Evolutionary conservation across 35 echinoderm and acorn worm species (phyloP).

Genomic region (Apostichopus californicus): DNA sequence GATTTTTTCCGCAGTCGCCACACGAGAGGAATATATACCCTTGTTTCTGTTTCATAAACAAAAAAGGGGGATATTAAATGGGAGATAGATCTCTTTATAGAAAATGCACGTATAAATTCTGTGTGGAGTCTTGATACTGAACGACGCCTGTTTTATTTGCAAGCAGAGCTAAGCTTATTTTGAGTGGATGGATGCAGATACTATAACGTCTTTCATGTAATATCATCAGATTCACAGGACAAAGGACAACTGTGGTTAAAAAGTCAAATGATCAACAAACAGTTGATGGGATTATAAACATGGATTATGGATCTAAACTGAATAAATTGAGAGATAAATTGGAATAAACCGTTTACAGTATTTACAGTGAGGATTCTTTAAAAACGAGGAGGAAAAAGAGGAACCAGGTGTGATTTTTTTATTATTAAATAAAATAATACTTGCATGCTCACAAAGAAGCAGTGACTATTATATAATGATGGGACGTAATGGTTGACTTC

Average conservation of each 20-base stretch:
- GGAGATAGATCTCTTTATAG: neutral
- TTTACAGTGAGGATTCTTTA: neutral
- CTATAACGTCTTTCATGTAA: neutral
- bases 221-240: neutral
- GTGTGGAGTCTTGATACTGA: neutral
- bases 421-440: neutral
- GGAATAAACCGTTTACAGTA: neutral
- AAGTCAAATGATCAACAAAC: neutral
- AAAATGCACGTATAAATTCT: neutral
- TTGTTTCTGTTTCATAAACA: neutral
- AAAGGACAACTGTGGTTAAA: neutral
- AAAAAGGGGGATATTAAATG: neutral
- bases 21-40: too few relatives aligned
- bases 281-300: neutral
- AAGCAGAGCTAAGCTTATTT: neutral
- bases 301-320: conserved; percentile 4
- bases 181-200: neutral
- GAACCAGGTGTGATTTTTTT: neutral
- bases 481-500: conserved; percentile 16
- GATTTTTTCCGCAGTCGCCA: neutral
- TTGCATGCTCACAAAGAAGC: neutral
- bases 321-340: neutral
- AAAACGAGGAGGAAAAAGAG: too few relatives aligned
- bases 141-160: neutral
- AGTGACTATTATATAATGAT: neutral